Percentiles rank a stretch among this genome's conserved stretches.
phyloP scores from a whole-genome alignment of 2,113 vertebrate species.

The Platichthys stellatus region DNA sequence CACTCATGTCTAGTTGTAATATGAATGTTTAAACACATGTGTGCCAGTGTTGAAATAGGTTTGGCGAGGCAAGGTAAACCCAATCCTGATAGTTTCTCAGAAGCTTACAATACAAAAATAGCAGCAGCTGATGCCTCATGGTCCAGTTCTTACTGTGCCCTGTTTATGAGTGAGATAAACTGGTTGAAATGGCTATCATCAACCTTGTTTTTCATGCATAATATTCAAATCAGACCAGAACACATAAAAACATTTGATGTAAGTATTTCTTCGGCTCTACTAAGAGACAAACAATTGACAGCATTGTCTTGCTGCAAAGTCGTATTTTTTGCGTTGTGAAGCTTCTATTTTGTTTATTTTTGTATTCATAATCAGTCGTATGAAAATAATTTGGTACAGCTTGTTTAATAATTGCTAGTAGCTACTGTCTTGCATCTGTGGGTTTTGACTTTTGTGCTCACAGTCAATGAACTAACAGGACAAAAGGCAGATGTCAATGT shows the following conservation, averaged over 20 bases:
- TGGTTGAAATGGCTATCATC: conserved; percentile 21
- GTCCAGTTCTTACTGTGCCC: conserved; percentile 32
- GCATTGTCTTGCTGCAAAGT: not conserved
- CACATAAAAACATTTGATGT: not conserved
- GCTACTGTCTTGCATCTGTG: not conserved
- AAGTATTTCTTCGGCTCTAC: not conserved
- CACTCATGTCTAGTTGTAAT: not conserved
- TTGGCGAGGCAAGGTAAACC: conserved; percentile 35
- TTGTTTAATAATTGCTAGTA: not conserved
- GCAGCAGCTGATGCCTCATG: conserved; percentile 46
- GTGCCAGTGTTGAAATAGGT: conserved; percentile 15
- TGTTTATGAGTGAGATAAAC: conserved; percentile 45
- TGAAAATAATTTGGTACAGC: not conserved
- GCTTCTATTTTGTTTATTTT: not conserved
- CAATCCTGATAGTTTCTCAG: conserved; percentile 22
- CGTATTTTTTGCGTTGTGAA: not conserved
- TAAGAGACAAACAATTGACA: too few relatives aligned
- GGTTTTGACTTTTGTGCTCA: not conserved
- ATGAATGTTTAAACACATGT: conserved; percentile 12
- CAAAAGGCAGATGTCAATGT: not conserved
- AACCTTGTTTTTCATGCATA: conserved; percentile 17
- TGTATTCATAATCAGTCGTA: not conserved
- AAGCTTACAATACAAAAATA: conserved; percentile 40
- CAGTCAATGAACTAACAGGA: not conserved
- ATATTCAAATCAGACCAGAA: not conserved